Evolutionary conservation across 2,113 vertebrate genomes (phyloP).

Genomic region (Hydropotes inermis): DNA sequence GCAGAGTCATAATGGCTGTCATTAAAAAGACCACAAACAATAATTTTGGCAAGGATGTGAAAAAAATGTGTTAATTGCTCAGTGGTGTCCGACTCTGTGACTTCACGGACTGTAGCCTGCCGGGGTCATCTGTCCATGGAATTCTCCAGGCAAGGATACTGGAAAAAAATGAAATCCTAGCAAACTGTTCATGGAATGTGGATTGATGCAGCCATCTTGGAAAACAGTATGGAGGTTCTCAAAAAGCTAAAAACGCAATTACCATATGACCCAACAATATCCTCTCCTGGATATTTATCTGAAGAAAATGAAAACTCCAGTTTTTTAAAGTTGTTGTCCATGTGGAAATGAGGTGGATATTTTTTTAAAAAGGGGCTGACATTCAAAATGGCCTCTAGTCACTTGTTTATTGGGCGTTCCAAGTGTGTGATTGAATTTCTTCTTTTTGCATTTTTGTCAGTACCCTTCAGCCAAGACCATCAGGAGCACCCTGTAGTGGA

Average conservation of each 20-base stretch:
- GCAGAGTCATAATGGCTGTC: neutral
- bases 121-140: neutral
- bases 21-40: neutral
- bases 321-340: neutral
- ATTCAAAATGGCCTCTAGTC: neutral
- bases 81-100: neutral
- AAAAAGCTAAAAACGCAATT: neutral
- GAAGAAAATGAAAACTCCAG: neutral
- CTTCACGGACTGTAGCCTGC: neutral
- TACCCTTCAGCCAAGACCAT: neutral
- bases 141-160: neutral
- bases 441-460: neutral
- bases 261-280: neutral
- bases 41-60: neutral
- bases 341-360: neutral
- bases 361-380: neutral
- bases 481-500: neutral
- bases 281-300: neutral
- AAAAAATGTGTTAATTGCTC: neutral
- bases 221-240: neutral
- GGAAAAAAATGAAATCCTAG: neutral
- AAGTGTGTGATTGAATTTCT: neutral
- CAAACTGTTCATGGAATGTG: neutral
- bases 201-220: neutral
- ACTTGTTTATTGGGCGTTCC: neutral